These are phyloP conservation scores for Leucoraja ocellata DNA, from an alignment of 2,797 vertebrate genomes.

Conservation along the genomic window DNA sequence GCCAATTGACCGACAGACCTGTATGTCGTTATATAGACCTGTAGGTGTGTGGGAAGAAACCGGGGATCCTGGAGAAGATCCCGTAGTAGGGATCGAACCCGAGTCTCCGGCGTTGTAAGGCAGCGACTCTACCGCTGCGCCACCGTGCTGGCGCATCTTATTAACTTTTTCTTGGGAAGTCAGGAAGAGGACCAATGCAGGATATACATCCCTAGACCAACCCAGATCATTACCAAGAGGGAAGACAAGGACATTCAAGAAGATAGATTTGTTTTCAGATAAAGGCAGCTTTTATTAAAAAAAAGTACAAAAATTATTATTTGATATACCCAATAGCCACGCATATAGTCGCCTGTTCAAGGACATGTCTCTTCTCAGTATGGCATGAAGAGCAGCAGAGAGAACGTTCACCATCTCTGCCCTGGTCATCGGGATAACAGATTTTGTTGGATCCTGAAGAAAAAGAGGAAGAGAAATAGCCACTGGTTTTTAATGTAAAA, in stretches of 20 bases:
- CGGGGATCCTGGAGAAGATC: no score
- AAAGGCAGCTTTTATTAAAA: not conserved
- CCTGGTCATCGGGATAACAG: constrained; percentile 58
- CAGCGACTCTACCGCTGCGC: no score
- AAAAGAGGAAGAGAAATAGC: not conserved
- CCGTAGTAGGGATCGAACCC: no score
- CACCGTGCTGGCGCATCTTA: not conserved
- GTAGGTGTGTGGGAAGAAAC: no score
- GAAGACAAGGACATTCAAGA: not conserved
- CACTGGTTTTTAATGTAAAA: no score
- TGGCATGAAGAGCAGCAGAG: constrained; percentile 75
- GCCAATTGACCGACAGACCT: no score
- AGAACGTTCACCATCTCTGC: constrained; percentile 70
- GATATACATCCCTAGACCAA: not conserved
- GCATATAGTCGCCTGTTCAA: constrained; percentile 91
- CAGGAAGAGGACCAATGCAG: not conserved
- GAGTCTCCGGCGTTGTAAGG: no score
- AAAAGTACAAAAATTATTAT: no score
- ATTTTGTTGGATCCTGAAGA: constrained; percentile 55
- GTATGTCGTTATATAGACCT: no score
- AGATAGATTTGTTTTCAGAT: not conserved
- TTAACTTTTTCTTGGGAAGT: not conserved
- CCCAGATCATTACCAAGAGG: not conserved
- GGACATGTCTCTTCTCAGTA: constrained; percentile 95
- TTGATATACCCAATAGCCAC: constrained; percentile 78